Conservation (phyloP, 2,888 invertebrate genomes). For the Ophioninae sp. region DNA sequence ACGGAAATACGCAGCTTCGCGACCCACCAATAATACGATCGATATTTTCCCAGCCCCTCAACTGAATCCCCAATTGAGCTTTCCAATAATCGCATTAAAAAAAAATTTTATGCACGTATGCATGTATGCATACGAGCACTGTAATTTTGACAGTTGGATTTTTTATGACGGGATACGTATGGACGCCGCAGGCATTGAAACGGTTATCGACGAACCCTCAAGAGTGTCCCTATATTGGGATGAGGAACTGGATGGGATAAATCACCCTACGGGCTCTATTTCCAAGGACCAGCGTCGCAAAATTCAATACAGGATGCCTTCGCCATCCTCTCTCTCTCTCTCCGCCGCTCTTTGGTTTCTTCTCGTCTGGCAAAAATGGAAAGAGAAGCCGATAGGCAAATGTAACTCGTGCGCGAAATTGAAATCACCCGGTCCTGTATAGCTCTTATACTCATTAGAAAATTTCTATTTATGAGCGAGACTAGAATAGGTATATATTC, state of each 20-base stretch:
- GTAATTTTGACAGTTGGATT: not conserved
- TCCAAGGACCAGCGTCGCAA: constrained; percentile 15
- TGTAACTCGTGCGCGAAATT: constrained; percentile 63
- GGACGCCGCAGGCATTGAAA: not conserved
- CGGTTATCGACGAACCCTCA: constrained; percentile 7
- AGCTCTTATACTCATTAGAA: constrained; percentile 20
- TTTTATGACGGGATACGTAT: not conserved
- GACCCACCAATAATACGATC: not conserved
- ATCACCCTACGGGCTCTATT: constrained; percentile 38
- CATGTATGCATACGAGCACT: too few species aligned
- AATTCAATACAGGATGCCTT: constrained; percentile 50
- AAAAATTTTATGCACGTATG: too few species aligned
- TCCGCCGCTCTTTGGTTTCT: not conserved
- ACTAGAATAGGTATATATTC: too few species aligned
- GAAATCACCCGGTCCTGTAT: constrained; percentile 53
- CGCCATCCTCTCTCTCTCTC: not conserved
- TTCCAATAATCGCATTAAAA: not conserved
- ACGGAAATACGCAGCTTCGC: not conserved
- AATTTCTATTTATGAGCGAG: too few species aligned
- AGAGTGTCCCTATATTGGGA: constrained; percentile 4
- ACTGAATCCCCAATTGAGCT: not conserved
- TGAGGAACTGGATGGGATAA: not conserved
- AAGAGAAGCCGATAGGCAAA: constrained; percentile 51
- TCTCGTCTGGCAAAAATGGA: constrained; percentile 22
- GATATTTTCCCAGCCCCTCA: not conserved